Base-by-base conservation (phyloP, 2,888 invertebrate genomes). In the Eudemis profundana region DNA sequence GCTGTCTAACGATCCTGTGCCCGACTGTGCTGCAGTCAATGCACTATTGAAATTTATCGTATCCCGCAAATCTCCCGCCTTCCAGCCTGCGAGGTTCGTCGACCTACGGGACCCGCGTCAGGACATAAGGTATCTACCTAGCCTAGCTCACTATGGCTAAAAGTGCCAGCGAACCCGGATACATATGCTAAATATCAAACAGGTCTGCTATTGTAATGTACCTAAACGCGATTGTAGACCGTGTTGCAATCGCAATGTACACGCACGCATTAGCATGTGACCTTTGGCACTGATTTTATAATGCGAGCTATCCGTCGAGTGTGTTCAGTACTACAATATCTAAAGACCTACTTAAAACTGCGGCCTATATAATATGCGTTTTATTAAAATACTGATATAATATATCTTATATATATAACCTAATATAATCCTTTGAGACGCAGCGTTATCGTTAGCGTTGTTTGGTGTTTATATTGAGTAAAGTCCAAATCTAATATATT, bases 11-110 rank as follows among this genome's bases (percentile, higher is more conserved):
- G 72, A 74, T 71, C 72, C 69, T 75, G 69, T 75, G 70, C 74
- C 72, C 70, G 75, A 69, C 75, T 74, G 75, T 80, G 77, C 75
- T 80, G 79, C 83, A 90, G 86, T 87, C 87, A 87, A 87, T 89
- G 88, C 83, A 86, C 87, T 86, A 88, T 89, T 90, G 89, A 90
- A 91, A 89, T 89, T 90, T 90, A 91, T 89, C 84, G 89, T 87
- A 87, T 87, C 90, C 90, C 85, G 88, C 85, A 82, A 87, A 89
- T 87, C 87, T 89, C 81, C 85, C 82, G 86, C 84, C 84, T 83
- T 79, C 79, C 81, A 81, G 83, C 78, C 84, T 81, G 77, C 77
- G 78, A 74, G 84, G 89, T 83, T 86, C 88, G 80, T 75, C 78
- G 88, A 87, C 89, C 88, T 82, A 78, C 36, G 33, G 84, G 88